Base-by-base conservation (phyloP, 2,888 invertebrate species). In the Sinodicranocentrus sp. region DNA sequence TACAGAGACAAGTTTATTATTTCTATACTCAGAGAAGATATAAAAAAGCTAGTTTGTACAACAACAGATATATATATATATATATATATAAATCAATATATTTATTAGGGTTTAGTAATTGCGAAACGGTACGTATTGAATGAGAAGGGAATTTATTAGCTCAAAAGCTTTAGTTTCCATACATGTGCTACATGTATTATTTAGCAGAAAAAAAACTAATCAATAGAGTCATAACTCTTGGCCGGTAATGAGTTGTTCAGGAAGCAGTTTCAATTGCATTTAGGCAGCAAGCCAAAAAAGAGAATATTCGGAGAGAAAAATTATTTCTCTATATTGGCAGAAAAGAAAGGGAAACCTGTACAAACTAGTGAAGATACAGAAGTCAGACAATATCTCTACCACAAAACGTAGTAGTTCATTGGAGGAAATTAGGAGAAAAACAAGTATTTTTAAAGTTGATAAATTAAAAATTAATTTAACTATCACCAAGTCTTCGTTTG, bases 361-460 rank as follows among this genome's bases (percentile, higher is more conserved):
- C 82, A 82, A 82, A 82, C 67, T 82, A 82, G 65, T 3, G 73
- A 73, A 57, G 73, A 80, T 65, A 72, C 65, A 80, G 80, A 63
- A 71, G 71, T 72, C 72, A 72, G 80, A 80, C 80, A 80, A 80
- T 80, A 80, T 39, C 80, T 25, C 17, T 39, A 63, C 54, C 65
- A 63, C 67, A 59, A 48, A 71, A 48, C 63, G 21, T 48, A 6
- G 33, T 76, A 70, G 77, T 39, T 78, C 68, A 68, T 10, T 78
- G 70, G 79, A 79, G 28, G 43, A 71, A 61, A 48, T 77, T 44
- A 44, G 26, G n/a, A n/a, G n/a, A 76, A 48, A 59, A 48, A 39
- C 43, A 79, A 79, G 71, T 80, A 80, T 80, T 80, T 79, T 80
- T 72, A 72, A 72, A 79, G n/a, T 61, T 65, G n/a, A n/a, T n/a